Evolutionary conservation across 2,797 vertebrate species (phyloP), one percentile per base, ranked within the genome.

Genomic region (Acridotheres tristis): DNA sequence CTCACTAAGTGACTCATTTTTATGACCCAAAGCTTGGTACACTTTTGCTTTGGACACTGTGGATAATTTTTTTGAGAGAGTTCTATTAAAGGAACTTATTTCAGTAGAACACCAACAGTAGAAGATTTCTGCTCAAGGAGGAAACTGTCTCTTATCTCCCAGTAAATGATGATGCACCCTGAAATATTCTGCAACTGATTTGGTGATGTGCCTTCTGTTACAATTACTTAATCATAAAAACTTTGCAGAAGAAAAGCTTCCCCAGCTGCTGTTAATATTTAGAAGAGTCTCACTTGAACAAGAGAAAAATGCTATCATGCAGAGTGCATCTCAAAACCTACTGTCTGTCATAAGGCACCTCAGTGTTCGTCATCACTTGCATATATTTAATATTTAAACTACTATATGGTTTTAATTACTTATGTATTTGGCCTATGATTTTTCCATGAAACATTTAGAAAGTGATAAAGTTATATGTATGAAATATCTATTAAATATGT

Each of bases 281-380:
- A 76, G 18, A 69, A 47, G 69, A 38, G 5, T 47, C 17, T 69
- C 14, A 66, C 26, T 67, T 88, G 29, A 69, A 50, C 4, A 75
- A 51, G 10, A 50, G 11, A 50, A 81, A 67, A 89, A 38, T 43
- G 15, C 5, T 36, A 2, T 40, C 0, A 0, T 32, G 9, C 6
- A 61, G 25, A 63, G 7, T 20, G 12, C 5, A 20, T 65, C 38
- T 75, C 75, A 53, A 86, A 81, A 81, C 13, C 42, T 20, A 53
- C 19, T 68, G 30, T 5, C 22, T 81, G 22, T 67, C 38, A 42
- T 23, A 61, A 87, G 6, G 6, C 17, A 65, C 38, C 32, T 78
- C 11, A n/a, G 21, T 51, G 22, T 68, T 86, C 77, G 21, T 50
- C 4, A 13, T 71, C 45, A 72, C 11, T 84, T 91, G 15, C 25